A percentile compares a stretch with the other conserved stretches of the same genome.
Evolutionary conservation across 2,888 invertebrate genomes (phyloP).

Genomic region (Caenorhabditis imperialis): DNA sequence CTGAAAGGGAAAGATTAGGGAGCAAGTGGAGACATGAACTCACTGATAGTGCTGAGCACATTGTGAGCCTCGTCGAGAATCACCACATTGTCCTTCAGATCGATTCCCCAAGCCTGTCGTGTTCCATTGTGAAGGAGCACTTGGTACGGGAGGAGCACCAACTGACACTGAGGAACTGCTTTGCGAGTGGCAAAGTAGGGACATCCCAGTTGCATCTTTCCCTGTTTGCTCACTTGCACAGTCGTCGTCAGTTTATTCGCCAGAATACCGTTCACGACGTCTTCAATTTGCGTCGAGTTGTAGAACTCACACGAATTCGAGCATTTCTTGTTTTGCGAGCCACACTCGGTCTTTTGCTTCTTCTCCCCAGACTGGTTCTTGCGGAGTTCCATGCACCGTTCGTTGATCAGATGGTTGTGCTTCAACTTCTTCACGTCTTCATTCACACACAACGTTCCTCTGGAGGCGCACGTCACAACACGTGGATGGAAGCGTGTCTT

Average conservation of each 20-base stretch:
- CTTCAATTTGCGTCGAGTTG: constrained; percentile 83
- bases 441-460: constrained; percentile 89
- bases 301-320: constrained; percentile 83
- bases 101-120: constrained; percentile 85
- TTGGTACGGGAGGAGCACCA: constrained; percentile 81
- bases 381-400: constrained; percentile 74
- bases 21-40: background rate
- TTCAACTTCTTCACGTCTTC: constrained; percentile 82
- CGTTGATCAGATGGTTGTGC: constrained; percentile 66
- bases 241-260: constrained; percentile 79
- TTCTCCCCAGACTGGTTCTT: constrained; percentile 55
- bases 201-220: constrained; percentile 86
- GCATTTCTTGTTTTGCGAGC: constrained; percentile 22
- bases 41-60: constrained; percentile 88
- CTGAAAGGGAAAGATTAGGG: constrained; percentile 14
- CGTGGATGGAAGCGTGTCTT: constrained; percentile 82
- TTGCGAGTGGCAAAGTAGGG: constrained; percentile 92
- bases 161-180: constrained; percentile 88
- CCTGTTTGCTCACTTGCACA: constrained; percentile 79
- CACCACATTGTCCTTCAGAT: constrained; percentile 86
- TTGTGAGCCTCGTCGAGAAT: constrained; percentile 97
- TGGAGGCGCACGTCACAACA: constrained; percentile 72
- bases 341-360: constrained; percentile 32
- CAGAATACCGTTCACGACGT: constrained; percentile 79
- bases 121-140: constrained; percentile 87